phyloP scores from a whole-genome alignment of 2,888 invertebrate species.

The Octonoba sinensis region DNA sequence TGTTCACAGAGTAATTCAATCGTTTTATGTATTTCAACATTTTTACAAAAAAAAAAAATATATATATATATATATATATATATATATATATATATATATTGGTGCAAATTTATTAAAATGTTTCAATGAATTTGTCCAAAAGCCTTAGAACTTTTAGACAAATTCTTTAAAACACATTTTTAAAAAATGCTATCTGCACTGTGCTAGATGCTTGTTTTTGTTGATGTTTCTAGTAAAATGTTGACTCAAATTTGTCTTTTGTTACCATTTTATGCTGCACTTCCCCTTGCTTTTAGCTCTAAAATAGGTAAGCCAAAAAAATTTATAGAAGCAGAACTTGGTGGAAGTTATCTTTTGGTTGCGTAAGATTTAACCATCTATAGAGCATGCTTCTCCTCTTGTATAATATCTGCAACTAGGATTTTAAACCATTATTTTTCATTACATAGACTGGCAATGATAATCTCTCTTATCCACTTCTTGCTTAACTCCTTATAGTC shows the following conservation, averaged over 20 bases:
- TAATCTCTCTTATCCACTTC: slow-evolving; percentile 32
- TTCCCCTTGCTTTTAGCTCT: slow-evolving; percentile 45
- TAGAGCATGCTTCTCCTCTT: slow-evolving; percentile 47
- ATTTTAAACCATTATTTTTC: slow-evolving; percentile 3
- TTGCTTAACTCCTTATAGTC: slow-evolving; percentile 53
- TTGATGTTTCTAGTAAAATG: too few species aligned
- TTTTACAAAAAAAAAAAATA: neutral
- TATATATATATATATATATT: too few species aligned
- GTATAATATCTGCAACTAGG: slow-evolving; percentile 35
- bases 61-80: too few species aligned
- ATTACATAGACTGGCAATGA: slow-evolving; percentile 13
- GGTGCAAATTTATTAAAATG: neutral
- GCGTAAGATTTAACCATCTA: slow-evolving; percentile 22
- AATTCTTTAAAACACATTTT: too few species aligned
- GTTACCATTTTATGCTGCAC: slow-evolving; percentile 35
- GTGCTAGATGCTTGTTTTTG: too few species aligned
- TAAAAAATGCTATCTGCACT: too few species aligned
- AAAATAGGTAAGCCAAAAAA: slow-evolving; percentile 15
- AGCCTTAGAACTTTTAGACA: too few species aligned
- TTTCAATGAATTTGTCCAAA: too few species aligned
- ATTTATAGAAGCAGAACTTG: slow-evolving; percentile 22
- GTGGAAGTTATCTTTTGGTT: slow-evolving; percentile 39
- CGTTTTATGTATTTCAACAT: neutral
- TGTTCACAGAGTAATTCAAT: neutral
- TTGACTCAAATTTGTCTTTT: neutral